Evolutionary conservation across 2,888 invertebrate genomes (phyloP).

Genomic region (Artemia sp.): DNA sequence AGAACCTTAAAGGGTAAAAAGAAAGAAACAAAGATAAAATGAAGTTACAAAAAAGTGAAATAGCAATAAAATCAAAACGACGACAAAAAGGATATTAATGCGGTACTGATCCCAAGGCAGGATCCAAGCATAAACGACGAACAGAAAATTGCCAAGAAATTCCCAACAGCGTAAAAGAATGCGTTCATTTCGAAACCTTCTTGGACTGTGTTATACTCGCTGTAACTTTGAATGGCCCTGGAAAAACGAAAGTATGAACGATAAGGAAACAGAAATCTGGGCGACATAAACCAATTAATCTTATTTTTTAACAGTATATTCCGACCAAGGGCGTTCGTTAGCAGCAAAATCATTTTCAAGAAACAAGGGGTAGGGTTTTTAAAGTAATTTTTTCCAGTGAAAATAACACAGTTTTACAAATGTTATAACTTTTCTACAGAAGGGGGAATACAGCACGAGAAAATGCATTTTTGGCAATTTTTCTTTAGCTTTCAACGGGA

Average conservation of each 20-base stretch:
- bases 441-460: too few species aligned
- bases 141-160: slow-evolving; percentile 81
- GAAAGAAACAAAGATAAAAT: too few species aligned
- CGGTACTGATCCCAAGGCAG: slow-evolving; percentile 78
- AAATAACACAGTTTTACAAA: too few species aligned
- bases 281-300: slow-evolving; percentile 14
- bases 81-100: slow-evolving; percentile 63
- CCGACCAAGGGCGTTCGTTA: background rate
- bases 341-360: background rate
- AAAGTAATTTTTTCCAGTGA: too few species aligned
- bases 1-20: too few species aligned
- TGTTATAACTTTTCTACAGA: too few species aligned
- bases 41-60: too few species aligned
- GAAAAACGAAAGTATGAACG: slow-evolving; percentile 27
- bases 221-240: slow-evolving; percentile 75
- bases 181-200: slow-evolving; percentile 70
- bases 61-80: too few species aligned
- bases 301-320: background rate
- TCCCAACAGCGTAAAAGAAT: slow-evolving; percentile 69
- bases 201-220: slow-evolving; percentile 46
- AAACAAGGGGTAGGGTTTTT: background rate
- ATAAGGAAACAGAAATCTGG: background rate
- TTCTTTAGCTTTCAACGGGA: too few species aligned
- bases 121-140: slow-evolving; percentile 81
- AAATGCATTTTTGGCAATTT: too few species aligned